phyloP scores from a whole-genome alignment of 1,140 invertebrate genomes.

The Hesperophylax magnus region DNA sequence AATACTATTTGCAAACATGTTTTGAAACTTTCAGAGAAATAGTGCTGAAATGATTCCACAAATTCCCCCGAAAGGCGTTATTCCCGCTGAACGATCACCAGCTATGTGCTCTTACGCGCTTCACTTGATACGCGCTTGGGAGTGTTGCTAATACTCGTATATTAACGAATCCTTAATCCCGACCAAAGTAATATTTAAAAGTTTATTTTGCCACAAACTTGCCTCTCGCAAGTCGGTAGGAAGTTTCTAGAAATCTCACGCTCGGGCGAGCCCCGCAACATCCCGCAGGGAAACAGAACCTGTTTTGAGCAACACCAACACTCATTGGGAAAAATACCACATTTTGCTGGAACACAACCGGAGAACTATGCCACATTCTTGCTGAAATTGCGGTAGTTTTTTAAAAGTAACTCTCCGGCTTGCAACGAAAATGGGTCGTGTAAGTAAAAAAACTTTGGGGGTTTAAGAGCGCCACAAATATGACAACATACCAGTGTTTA shows the following conservation, averaged over 20 bases:
- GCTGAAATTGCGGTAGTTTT: constrained; percentile 1
- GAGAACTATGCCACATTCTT: constrained; percentile 19
- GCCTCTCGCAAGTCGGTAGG: constrained; percentile 14
- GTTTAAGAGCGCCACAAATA: too few relatives aligned
- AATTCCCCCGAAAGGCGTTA: constrained; percentile 14
- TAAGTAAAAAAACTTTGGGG: too few relatives aligned
- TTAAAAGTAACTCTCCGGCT: background rate
- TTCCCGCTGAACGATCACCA: constrained; percentile 4
- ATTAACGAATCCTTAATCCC: constrained; percentile 38
- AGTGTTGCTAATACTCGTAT: constrained; percentile 28
- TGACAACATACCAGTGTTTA: too few relatives aligned
- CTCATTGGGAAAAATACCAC: constrained; percentile 30
- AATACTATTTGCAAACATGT: too few relatives aligned
- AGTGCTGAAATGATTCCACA: too few relatives aligned
- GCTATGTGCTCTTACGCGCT: constrained; percentile 16
- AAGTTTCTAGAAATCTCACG: constrained; percentile 45
- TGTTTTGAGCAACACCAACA: background rate
- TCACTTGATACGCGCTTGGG: constrained; percentile 22
- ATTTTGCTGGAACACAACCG: background rate
- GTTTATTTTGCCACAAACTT: constrained; percentile 39
- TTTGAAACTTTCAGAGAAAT: too few relatives aligned
- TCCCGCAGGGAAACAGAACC: constrained; percentile 23
- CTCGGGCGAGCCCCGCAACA: constrained; percentile 1
- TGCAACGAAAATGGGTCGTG: background rate
- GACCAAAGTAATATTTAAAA: constrained; percentile 50